phyloP scores from a whole-genome alignment of 2,113 vertebrate species.

The Sterrhoptilus dennistouni region DNA sequence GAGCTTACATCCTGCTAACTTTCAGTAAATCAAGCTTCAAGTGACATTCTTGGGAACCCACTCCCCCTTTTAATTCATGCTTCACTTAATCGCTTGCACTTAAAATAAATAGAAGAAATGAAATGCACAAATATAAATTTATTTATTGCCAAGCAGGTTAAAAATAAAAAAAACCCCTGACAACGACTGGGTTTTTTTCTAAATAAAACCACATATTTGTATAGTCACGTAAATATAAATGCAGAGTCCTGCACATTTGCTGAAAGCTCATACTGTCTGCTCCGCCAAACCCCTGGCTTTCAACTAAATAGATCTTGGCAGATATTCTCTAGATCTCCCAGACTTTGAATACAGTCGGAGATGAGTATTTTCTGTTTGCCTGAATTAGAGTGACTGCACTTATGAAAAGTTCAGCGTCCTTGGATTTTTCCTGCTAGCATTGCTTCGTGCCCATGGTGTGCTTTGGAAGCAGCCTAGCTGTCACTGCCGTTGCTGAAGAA shows the following conservation, averaged over 20 bases:
- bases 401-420: not conserved
- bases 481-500: not conserved
- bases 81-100: not conserved
- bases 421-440: not conserved
- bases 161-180: not conserved
- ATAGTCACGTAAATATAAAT: not conserved
- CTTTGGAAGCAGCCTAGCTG: not conserved
- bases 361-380: not conserved
- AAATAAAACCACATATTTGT: not conserved
- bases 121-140: not conserved
- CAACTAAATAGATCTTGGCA: conserved; percentile 13
- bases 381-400: not conserved
- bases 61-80: not conserved
- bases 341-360: not conserved
- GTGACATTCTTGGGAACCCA: not conserved
- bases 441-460: not conserved
- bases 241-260: not conserved
- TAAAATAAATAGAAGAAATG: not conserved
- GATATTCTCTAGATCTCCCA: not conserved
- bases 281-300: not conserved
- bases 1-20: not conserved
- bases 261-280: not conserved
- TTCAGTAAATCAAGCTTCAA: not conserved
- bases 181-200: not conserved
- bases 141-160: not conserved